phyloP scores from a whole-genome alignment of 2,797 vertebrate species.

The Cichlasoma orientale region DNA sequence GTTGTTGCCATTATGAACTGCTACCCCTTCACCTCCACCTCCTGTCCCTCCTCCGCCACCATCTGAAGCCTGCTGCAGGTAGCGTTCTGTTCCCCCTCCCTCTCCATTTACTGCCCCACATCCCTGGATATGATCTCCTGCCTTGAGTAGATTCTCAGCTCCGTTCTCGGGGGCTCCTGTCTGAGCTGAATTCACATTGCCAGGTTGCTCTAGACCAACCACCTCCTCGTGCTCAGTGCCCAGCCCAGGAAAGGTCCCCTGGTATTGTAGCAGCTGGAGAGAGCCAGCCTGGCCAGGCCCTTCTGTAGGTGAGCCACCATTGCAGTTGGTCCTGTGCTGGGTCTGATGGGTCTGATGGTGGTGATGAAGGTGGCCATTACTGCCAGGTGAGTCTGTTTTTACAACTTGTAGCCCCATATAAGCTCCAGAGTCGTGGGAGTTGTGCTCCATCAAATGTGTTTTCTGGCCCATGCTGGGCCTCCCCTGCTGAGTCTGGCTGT shows the following conservation, averaged over 20 bases:
- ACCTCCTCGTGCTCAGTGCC: slow-evolving; percentile 91
- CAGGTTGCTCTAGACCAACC: slow-evolving; percentile 87
- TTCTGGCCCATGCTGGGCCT: slow-evolving; percentile 78
- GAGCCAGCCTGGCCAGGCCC: slow-evolving; percentile 79
- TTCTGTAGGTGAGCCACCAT: slow-evolving; percentile 89
- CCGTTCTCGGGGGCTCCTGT: slow-evolving; percentile 75
- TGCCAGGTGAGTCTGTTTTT: slow-evolving; percentile 89
- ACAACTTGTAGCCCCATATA: slow-evolving; percentile 86
- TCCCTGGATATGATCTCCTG: slow-evolving; percentile 90
- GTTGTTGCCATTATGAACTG: slow-evolving; percentile 80
- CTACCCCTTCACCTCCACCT: slow-evolving; percentile 65
- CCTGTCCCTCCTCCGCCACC: slow-evolving; percentile 72
- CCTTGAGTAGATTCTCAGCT: slow-evolving; percentile 88
- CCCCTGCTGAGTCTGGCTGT: slow-evolving; percentile 79
- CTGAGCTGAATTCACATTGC: slow-evolving; percentile 68
- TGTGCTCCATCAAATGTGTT: slow-evolving; percentile 83
- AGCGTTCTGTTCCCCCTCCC: slow-evolving; percentile 85
- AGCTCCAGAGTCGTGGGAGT: slow-evolving; percentile 77
- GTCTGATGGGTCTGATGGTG: slow-evolving; percentile 77
- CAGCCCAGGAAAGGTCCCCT: slow-evolving; percentile 90
- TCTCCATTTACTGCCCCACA: slow-evolving; percentile 85
- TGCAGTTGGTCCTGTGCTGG: slow-evolving; percentile 91
- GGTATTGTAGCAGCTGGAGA: slow-evolving; percentile 96
- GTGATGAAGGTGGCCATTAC: slow-evolving; percentile 80
- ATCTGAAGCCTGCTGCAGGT: slow-evolving; percentile 85